Conservation (phyloP, 2,888 invertebrate genomes). For the Aphidius colemani region DNA sequence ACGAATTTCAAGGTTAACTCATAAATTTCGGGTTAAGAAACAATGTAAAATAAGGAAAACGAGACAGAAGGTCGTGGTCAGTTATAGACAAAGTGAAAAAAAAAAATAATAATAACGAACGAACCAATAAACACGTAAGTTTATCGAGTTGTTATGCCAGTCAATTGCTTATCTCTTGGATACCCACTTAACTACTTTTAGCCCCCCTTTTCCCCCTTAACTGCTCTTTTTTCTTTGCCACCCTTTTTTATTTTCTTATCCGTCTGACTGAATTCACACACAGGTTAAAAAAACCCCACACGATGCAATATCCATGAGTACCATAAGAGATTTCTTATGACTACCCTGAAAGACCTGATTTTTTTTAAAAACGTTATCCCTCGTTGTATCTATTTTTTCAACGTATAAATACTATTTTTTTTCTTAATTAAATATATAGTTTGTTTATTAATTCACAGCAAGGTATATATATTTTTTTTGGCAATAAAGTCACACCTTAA, state of each 20-base stretch:
- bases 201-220: constrained; percentile 17
- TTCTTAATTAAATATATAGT: background rate
- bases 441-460: no score
- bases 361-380: background rate
- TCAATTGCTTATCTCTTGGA: constrained; percentile 55
- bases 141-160: constrained; percentile 57
- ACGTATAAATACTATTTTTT: background rate
- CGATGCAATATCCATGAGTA: no score
- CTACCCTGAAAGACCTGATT: background rate
- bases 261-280: constrained; percentile 20
- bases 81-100: constrained; percentile 18
- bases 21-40: constrained; percentile 14
- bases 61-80: constrained; percentile 2
- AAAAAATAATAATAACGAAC: constrained; percentile 30
- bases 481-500: no score
- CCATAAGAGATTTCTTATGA: no score
- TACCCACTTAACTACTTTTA: constrained; percentile 56
- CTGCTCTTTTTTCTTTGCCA: constrained; percentile 23
- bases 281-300: background rate
- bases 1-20: constrained; percentile 4
- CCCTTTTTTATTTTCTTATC: constrained; percentile 16
- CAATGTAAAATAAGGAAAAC: constrained; percentile 25
- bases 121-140: constrained; percentile 57
- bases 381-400: constrained; percentile 14
- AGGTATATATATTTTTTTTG: background rate